Evolutionary conservation across 2,113 vertebrate genomes (phyloP).

Genomic region (Piaya cayana): DNA sequence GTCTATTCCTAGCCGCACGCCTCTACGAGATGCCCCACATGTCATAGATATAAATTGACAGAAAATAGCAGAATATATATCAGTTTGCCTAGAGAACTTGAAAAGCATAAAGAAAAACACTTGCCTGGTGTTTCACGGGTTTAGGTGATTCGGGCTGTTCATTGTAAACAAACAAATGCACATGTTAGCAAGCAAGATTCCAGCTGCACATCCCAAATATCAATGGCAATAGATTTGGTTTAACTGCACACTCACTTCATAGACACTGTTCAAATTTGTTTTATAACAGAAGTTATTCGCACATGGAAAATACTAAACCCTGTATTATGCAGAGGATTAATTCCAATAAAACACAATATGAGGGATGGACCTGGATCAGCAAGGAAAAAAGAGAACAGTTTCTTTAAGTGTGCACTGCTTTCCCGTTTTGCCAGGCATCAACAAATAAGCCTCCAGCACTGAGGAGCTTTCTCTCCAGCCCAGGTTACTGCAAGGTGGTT

Average conservation of each 20-base stretch:
- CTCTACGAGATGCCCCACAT: neutral
- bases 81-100: slow-evolving; percentile 55
- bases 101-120: slow-evolving; percentile 80
- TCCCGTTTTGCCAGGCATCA: neutral
- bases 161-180: slow-evolving; percentile 89
- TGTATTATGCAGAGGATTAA: neutral
- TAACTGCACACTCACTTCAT: neutral
- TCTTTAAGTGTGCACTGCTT: too few relatives aligned
- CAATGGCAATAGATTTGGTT: neutral
- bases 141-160: slow-evolving; percentile 95
- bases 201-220: slow-evolving; percentile 43
- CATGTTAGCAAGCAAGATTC: slow-evolving; percentile 80
- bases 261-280: neutral
- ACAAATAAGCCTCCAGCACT: neutral
- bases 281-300: neutral
- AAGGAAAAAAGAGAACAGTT: neutral
- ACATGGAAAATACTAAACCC: neutral
- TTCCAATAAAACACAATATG: neutral
- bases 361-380: neutral
- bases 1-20: neutral
- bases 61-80: neutral
- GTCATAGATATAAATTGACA: neutral
- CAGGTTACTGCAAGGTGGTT: neutral
- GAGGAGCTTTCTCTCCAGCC: neutral
- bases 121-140: slow-evolving; percentile 95